Conservation (phyloP, 2,888 invertebrate genomes). For the Andrena praecox region DNA sequence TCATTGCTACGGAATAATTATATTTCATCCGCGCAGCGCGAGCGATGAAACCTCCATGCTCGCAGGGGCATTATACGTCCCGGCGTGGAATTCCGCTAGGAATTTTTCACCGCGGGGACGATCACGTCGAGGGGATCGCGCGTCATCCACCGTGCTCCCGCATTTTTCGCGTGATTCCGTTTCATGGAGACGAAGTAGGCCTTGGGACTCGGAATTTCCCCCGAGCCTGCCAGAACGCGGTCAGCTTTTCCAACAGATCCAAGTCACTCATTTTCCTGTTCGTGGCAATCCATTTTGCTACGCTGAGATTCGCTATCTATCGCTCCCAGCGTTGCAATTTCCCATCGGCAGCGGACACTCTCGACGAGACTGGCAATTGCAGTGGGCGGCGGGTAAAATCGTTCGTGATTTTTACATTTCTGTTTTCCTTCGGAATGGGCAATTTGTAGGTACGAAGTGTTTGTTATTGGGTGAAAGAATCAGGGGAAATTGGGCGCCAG, state of each 20-base stretch:
- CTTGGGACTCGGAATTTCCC: slow-evolving; percentile 2
- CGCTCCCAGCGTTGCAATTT: neutral
- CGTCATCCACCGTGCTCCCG: neutral
- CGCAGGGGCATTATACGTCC: neutral
- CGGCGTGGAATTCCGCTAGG: neutral
- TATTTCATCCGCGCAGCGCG: neutral
- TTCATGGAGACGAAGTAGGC: neutral
- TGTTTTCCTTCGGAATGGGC: neutral
- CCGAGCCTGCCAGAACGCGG: neutral
- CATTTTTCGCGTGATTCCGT: slow-evolving; percentile 1
- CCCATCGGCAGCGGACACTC: too few species aligned
- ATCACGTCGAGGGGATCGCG: neutral
- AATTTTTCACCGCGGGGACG: neutral
- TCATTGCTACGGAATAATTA: neutral
- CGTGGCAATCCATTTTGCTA: too few species aligned
- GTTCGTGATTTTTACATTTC: neutral
- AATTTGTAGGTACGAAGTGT: too few species aligned
- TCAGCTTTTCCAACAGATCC: neutral
- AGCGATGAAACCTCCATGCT: neutral
- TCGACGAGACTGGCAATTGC: too few species aligned
- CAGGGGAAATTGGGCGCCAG: too few species aligned
- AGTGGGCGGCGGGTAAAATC: neutral
- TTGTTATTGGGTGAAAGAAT: too few species aligned
- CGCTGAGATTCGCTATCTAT: too few species aligned
- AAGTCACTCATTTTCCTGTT: neutral